Evolutionary conservation across 2,797 vertebrate species (phyloP).

Genomic region (Potorous gilbertii): DNA sequence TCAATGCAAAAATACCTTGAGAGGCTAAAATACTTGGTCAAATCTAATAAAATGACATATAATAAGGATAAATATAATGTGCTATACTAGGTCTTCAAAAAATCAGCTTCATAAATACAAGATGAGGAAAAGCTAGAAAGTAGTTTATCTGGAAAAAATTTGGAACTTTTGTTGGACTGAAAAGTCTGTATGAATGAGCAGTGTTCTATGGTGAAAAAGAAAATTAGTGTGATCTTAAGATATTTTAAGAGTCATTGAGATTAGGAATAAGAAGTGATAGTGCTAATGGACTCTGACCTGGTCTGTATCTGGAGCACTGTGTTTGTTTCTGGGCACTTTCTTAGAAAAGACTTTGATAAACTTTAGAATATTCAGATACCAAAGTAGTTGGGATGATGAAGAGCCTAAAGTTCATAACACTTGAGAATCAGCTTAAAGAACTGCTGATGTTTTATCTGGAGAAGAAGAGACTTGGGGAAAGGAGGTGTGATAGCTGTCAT

Average conservation of each 20-base stretch:
- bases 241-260: not conserved
- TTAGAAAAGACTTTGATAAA: not conserved
- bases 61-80: not conserved
- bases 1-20: not conserved
- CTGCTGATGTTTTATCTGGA: not conserved
- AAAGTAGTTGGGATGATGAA: not conserved
- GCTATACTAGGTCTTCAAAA: not conserved
- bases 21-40: not conserved
- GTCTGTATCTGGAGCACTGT: not conserved
- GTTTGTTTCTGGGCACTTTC: not conserved
- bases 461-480: not conserved
- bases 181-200: not conserved
- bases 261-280: not conserved
- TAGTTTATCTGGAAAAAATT: not conserved
- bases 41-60: not conserved
- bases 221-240: not conserved
- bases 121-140: not conserved
- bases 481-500: not conserved
- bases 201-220: not conserved
- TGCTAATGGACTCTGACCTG: not conserved
- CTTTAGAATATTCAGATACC: not conserved
- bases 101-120: not conserved
- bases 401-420: not conserved
- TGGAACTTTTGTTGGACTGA: not conserved
- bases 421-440: not conserved